Base-by-base conservation (phyloP, 2,888 invertebrate species). In the Pseudeuparius sepicola region DNA sequence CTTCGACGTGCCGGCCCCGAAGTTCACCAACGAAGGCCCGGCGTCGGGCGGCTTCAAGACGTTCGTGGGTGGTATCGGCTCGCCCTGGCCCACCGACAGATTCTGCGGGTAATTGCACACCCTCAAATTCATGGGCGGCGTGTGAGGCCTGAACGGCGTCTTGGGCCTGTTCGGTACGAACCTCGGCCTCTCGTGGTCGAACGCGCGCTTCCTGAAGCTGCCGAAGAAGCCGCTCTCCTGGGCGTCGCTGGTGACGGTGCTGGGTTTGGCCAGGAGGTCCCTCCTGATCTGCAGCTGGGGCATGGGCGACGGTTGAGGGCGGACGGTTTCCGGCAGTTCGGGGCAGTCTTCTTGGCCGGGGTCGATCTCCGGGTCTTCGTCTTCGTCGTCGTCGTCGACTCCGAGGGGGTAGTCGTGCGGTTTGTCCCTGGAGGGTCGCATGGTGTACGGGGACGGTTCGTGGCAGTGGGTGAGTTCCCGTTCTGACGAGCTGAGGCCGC, bases 401-500 rank as follows among this genome's bases (percentile, higher is more conserved):
- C 52, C 53, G 9, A 53, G 55, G 26, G 49, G 46, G 14, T 47
- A 40, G 15, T 36, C 42, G 25, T 44, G 44, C 43, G 69, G 65
- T 27, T 67, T 62, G 15, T 71, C 70, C n/a, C 59, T 51, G 54
- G 66, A 63, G 0, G 85, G 84, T 14, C 83, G 70, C 78, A 83
- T 83, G 3, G 82, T 82, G 50, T 83, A 83, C 2, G 75, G 73
- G 18, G 53, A 52, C 4, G 61, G 57, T 43, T 61, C 60, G 55
- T 78, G 80, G 45, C 79, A 80, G 50, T 78, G 77, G 5, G 79
- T 79, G 20, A 75, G 70, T 51, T 77, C 70, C n/a, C 76, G 54
- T 17, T 44, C 48, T n/a, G 55, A 56, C 0, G 55, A 56, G 71
- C 37, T 75, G 69, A 33, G 73, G 68, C 52, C 71, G 15, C 48